These are phyloP conservation scores for Phymanthus crucifer DNA, from an alignment of 92 coral and sea anemone genomes.

Conservation along the genomic window DNA sequence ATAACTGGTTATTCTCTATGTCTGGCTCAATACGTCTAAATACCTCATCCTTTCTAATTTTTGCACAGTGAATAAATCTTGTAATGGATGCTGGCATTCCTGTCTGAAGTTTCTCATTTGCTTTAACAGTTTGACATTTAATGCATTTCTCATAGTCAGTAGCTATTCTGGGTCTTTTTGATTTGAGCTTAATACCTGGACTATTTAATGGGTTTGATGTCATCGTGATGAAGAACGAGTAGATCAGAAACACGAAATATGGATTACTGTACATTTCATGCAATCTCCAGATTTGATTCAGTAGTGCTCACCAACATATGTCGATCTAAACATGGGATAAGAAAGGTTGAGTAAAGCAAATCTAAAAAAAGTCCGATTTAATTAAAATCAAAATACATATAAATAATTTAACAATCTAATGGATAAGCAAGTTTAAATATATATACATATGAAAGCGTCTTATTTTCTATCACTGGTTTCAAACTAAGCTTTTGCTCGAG, in stretches of 20 bases:
- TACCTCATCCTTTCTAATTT: not conserved
- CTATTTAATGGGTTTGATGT: not conserved
- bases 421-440: too few relatives aligned
- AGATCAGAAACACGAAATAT: not conserved
- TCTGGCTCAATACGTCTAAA: slow-evolving; percentile 33
- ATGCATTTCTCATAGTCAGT: slow-evolving; percentile 23
- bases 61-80: slow-evolving; percentile 9
- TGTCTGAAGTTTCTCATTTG: slow-evolving; percentile 24
- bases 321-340: too few relatives aligned
- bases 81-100: slow-evolving; percentile 5
- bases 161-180: slow-evolving; percentile 3
- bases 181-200: slow-evolving; percentile 3
- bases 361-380: too few relatives aligned
- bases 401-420: too few relatives aligned
- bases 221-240: not conserved
- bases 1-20: slow-evolving; percentile 3
- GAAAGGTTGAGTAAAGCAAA: too few relatives aligned
- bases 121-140: not conserved
- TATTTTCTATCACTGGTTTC: too few relatives aligned
- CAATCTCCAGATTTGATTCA: not conserved
- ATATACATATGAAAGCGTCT: too few relatives aligned
- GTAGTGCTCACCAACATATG: too few relatives aligned
- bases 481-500: too few relatives aligned
- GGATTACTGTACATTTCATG: too few relatives aligned
- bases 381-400: too few relatives aligned